Evolutionary conservation across 2,888 invertebrate genomes (phyloP).

Genomic region (Lasioglossum figueresi): DNA sequence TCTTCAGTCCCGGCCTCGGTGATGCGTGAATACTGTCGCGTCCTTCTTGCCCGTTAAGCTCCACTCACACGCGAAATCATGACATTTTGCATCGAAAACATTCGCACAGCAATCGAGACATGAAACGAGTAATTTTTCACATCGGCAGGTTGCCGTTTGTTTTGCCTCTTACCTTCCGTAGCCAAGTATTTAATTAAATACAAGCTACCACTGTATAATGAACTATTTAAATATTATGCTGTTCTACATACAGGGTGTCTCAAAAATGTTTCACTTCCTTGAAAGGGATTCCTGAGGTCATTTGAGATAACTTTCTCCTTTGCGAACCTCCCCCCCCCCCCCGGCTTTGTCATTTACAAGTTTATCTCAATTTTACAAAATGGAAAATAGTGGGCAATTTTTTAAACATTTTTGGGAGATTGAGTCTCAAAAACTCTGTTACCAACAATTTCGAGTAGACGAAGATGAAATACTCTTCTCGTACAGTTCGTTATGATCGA

Average conservation of each 20-base stretch:
- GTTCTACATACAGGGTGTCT: no score
- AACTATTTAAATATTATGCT: background rate
- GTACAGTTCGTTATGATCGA: background rate
- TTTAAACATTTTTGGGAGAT: background rate
- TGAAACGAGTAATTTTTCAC: background rate
- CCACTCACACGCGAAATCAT: constrained; percentile 23
- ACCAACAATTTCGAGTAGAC: background rate
- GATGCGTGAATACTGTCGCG: constrained; percentile 26
- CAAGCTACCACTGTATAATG: background rate
- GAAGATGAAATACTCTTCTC: background rate
- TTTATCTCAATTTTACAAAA: no score
- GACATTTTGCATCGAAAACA: background rate
- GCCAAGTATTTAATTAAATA: background rate
- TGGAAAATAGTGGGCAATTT: no score
- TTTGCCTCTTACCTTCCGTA: no score
- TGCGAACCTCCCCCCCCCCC: no score
- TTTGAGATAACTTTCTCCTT: no score
- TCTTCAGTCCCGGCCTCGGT: constrained; percentile 50
- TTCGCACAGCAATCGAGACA: background rate
- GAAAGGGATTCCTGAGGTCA: no score
- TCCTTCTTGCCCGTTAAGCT: constrained; percentile 37
- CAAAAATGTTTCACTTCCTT: no score
- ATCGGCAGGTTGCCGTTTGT: no score
- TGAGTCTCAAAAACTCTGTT: no score
- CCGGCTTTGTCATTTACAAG: no score